phyloP scores from a whole-genome alignment of 2,113 vertebrate genomes.

The Eurystomus gularis region DNA sequence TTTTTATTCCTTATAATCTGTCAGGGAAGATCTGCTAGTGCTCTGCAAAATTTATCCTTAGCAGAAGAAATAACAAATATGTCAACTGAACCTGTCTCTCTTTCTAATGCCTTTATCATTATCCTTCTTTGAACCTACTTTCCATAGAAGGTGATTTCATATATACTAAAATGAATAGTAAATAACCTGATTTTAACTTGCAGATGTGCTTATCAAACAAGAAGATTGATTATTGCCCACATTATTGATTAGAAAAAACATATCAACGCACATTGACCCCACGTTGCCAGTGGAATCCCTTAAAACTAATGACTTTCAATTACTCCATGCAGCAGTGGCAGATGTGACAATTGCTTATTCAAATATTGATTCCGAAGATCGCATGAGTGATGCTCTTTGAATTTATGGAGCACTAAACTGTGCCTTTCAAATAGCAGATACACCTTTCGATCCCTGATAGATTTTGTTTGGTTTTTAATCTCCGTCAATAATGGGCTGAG shows the following conservation, averaged over 20 bases:
- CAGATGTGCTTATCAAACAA: not conserved
- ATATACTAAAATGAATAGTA: not conserved
- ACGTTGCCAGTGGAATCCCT: not conserved
- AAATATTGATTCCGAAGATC: conserved; percentile 42
- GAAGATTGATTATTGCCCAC: not conserved
- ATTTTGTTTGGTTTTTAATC: not conserved
- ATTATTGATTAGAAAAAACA: conserved; percentile 20
- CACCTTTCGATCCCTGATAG: not conserved
- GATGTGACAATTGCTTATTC: conserved; percentile 51
- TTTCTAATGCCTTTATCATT: not conserved
- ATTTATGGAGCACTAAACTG: not conserved
- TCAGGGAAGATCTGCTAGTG: not conserved
- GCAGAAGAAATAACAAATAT: not conserved
- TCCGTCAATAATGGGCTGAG: not conserved
- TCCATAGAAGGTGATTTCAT: not conserved
- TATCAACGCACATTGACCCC: not conserved
- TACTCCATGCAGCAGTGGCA: conserved; percentile 24
- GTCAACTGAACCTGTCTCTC: not conserved
- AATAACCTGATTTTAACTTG: not conserved
- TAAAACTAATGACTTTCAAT: conserved; percentile 45
- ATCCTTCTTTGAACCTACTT: not conserved
- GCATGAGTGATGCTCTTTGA: not conserved
- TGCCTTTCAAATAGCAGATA: conserved; percentile 4
- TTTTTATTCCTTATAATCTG: not conserved
- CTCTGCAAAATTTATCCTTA: not conserved